Evolutionary conservation across 1,140 invertebrate species (phyloP).

Genomic region (Eurytemora carolleeae): DNA sequence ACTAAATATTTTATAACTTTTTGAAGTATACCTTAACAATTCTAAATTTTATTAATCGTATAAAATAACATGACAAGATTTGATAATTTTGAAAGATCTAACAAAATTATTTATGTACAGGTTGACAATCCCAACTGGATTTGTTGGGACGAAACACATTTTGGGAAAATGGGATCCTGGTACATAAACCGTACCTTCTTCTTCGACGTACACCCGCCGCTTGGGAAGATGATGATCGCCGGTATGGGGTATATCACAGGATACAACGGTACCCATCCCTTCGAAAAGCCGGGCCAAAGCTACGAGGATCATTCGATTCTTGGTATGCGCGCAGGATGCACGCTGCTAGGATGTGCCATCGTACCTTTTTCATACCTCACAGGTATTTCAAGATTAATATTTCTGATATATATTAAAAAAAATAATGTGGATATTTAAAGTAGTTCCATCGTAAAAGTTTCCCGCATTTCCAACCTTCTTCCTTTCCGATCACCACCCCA

Average conservation of each 20-base stretch:
- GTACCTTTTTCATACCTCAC: constrained; percentile 67
- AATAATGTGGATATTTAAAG: too few species aligned
- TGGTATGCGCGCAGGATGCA: constrained; percentile 90
- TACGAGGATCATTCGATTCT: constrained; percentile 67
- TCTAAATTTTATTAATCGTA: too few species aligned
- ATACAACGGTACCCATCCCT: constrained; percentile 86
- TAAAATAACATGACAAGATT: too few species aligned
- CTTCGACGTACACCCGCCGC: constrained; percentile 92
- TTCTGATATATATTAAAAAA: too few species aligned
- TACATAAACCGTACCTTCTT: constrained; percentile 95
- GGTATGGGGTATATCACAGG: constrained; percentile 76
- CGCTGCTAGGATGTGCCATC: constrained; percentile 59
- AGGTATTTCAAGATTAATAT: too few species aligned
- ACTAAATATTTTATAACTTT: too few species aligned
- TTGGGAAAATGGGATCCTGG: constrained; percentile 96
- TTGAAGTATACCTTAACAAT: too few species aligned
- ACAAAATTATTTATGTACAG: too few species aligned
- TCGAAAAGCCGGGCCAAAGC: constrained; percentile 88
- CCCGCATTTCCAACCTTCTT: too few species aligned
- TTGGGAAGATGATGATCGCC: constrained; percentile 94
- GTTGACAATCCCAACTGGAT: constrained; percentile 8
- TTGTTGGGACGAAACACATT: constrained; percentile 91
- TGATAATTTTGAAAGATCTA: too few species aligned
- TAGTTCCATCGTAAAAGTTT: too few species aligned
- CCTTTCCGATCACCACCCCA: too few species aligned